phyloP scores from a whole-genome alignment of 2,888 invertebrate genomes.

The Tribolium freemani region DNA sequence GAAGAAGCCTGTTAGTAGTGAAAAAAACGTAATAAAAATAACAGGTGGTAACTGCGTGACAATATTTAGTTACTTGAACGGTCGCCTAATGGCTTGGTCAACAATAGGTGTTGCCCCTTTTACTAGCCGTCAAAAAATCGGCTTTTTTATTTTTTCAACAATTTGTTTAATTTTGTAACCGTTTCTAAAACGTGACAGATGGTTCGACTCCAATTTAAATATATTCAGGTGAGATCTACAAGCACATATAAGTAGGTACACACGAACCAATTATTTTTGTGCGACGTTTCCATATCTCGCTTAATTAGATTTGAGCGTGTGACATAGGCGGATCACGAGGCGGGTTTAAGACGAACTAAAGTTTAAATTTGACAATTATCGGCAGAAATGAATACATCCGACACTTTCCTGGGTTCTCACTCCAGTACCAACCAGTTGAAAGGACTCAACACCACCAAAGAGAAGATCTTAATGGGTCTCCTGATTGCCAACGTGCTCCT shows the following conservation, averaged over 20 bases:
- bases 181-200: constrained; percentile 28
- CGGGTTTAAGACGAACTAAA: not conserved
- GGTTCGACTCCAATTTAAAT: constrained; percentile 8
- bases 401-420: not conserved
- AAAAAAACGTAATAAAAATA: constrained; percentile 53
- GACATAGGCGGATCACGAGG: constrained; percentile 31
- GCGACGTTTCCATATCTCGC: constrained; percentile 58
- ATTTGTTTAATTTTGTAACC: constrained; percentile 44
- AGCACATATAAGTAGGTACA: constrained; percentile 44
- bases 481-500: not conserved
- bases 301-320: constrained; percentile 50
- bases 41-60: constrained; percentile 54
- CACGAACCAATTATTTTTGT: constrained; percentile 59
- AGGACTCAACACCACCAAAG: not conserved
- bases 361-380: not conserved
- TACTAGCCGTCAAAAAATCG: constrained; percentile 25
- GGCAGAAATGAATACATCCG: not conserved
- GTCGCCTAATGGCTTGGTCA: constrained; percentile 59
- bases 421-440: not conserved
- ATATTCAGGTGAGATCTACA: constrained; percentile 25
- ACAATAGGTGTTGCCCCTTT: constrained; percentile 42
- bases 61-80: constrained; percentile 60
- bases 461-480: not conserved
- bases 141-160: constrained; percentile 42
- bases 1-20: constrained; percentile 19